Base-by-base conservation (phyloP, 2,113 vertebrate genomes). In the Indri indri region DNA sequence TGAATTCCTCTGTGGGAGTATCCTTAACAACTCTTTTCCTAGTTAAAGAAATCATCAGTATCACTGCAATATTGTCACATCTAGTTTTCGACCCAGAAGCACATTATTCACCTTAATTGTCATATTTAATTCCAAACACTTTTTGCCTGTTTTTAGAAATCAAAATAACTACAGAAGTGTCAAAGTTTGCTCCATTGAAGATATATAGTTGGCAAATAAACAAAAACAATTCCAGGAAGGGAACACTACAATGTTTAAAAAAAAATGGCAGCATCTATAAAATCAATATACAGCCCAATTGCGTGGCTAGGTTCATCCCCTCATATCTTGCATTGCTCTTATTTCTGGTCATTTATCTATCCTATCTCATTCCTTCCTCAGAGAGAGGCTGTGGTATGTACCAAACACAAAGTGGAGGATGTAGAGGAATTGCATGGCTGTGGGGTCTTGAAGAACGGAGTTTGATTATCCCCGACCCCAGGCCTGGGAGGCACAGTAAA, bases 31-130 rank as follows among this genome's bases (percentile, higher is more conserved):
- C 65, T 65, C 52, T 90, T 86, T 95, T 70, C 47, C 68, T 54
- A 63, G 61, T 86, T 84, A 87, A 37, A 81, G 65, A 45, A 94
- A 76, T 70, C 81, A 45, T 84, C 37, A 52, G 42, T 63, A 42
- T 81, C 71, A 66, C 34, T 11, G 57, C 59, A 85, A 86, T n/a
- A 45, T 88, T 70, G 77, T 85, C 94, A 85, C 94, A 89, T 86
- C 71, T 95, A 93, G 63, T 50, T 87, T 96, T 88, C 90, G 84
- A 94, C 57, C 52, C 54, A 80, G 50, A 93, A 66, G 40, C 80
- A 59, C 47, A 84, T 96, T 77, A 84, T n/a, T 96, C 90, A 90
- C 91, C 70, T 77, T 85, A 82, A 94, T 90, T 74, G 96, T 90
- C 88, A 95, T 34, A 86, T 12, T 34, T 42, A 47, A 50, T 50